These are phyloP conservation scores for Hypsopygia costalis DNA, from an alignment of 2,888 invertebrate species.

Conservation along the genomic window DNA sequence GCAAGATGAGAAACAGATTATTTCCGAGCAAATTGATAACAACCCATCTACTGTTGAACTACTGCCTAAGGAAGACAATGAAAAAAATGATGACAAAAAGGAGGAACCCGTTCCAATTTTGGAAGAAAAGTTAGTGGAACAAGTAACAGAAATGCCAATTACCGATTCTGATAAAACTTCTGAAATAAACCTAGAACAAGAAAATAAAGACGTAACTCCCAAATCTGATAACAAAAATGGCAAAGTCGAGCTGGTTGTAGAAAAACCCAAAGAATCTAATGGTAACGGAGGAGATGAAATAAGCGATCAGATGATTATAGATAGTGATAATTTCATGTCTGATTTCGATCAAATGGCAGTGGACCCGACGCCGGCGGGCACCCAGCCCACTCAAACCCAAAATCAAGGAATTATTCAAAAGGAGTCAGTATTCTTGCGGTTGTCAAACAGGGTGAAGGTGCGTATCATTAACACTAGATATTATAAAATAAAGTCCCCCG, in stretches of 20 bases:
- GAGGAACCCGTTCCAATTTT: slow-evolving; percentile 31
- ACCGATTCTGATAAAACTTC: slow-evolving; percentile 37
- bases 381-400: slow-evolving; percentile 41
- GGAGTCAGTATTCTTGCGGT: slow-evolving; percentile 96
- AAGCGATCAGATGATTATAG: slow-evolving; percentile 57
- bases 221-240: slow-evolving; percentile 49
- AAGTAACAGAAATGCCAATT: slow-evolving; percentile 33
- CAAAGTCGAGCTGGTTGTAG: slow-evolving; percentile 39
- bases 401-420: slow-evolving; percentile 82
- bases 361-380: slow-evolving; percentile 62
- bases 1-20: slow-evolving; percentile 42
- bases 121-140: slow-evolving; percentile 44
- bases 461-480: slow-evolving; percentile 29
- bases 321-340: slow-evolving; percentile 73
- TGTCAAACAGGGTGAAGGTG: slow-evolving; percentile 97
- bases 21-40: slow-evolving; percentile 40
- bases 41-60: slow-evolving; percentile 42
- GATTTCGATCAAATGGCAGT: slow-evolving; percentile 77
- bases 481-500: too few relatives aligned
- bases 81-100: slow-evolving; percentile 39
- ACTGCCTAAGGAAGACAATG: slow-evolving; percentile 48
- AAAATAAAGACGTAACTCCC: slow-evolving; percentile 39
- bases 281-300: slow-evolving; percentile 44
- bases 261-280: slow-evolving; percentile 51
- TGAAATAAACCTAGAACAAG: slow-evolving; percentile 38